These are phyloP conservation scores for Holocentrus rufus DNA, from an alignment of 2,797 vertebrate genomes.

Conservation along the genomic window DNA sequence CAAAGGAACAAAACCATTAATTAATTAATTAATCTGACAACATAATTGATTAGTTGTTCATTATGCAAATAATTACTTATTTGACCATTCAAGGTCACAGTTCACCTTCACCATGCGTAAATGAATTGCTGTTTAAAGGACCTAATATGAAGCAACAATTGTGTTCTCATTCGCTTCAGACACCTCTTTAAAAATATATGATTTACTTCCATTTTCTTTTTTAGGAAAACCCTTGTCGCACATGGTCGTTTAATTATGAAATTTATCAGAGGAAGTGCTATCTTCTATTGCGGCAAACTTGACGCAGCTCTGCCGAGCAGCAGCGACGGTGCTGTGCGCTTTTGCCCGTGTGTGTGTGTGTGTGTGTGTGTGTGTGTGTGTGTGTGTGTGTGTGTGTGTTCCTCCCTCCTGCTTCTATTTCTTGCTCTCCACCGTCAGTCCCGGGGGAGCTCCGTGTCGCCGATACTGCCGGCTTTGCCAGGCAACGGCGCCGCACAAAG, in stretches of 20 bases:
- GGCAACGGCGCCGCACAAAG: conserved; percentile 28
- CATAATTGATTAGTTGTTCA: too few species aligned
- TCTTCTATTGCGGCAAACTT: background rate
- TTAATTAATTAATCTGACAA: too few species aligned
- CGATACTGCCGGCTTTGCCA: conserved; percentile 28
- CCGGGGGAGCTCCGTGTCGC: conserved; percentile 40
- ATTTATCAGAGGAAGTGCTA: background rate
- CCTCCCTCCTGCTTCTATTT: conserved; percentile 23
- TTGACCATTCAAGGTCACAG: too few species aligned
- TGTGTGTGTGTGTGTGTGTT: background rate
- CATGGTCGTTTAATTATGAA: background rate
- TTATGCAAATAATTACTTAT: too few species aligned
- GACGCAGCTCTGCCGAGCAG: background rate
- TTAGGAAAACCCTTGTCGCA: background rate
- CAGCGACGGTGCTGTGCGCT: background rate
- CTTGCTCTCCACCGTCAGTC: conserved; percentile 40
- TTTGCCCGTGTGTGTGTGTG: background rate
- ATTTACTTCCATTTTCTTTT: too few species aligned
- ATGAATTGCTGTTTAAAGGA: too few species aligned
- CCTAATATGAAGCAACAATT: too few species aligned
- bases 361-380: conserved; percentile 3
- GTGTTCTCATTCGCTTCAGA: too few species aligned
- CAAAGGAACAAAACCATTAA: too few species aligned
- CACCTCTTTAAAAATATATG: too few species aligned
- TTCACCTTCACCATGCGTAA: too few species aligned